Conservation (phyloP, 2,888 invertebrate species). For the Lasioglossum marginatum region DNA sequence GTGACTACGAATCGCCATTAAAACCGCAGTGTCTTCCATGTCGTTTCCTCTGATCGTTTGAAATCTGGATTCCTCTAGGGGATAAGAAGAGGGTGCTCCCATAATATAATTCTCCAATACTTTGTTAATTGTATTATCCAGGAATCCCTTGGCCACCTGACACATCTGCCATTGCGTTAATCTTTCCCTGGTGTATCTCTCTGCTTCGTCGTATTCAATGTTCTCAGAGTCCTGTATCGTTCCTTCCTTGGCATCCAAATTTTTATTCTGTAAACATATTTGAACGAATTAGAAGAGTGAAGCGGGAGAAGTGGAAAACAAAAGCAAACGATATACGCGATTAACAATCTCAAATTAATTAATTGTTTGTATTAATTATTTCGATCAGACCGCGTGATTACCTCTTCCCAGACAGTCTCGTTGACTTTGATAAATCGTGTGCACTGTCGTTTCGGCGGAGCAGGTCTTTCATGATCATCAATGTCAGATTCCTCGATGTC, state of each 20-base stretch:
- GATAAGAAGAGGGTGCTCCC: constrained; percentile 83
- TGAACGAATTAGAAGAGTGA: not conserved
- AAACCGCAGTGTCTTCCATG: constrained; percentile 90
- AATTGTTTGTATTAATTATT: not conserved
- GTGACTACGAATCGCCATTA: constrained; percentile 91
- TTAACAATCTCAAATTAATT: not conserved
- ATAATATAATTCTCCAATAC: constrained; percentile 88
- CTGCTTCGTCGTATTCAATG: constrained; percentile 69
- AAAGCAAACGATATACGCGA: not conserved
- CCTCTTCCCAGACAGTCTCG: constrained; percentile 61
- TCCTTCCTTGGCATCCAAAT: constrained; percentile 35
- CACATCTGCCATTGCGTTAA: constrained; percentile 88
- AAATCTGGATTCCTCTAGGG: constrained; percentile 81
- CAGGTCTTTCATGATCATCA: constrained; percentile 79
- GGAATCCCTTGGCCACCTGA: constrained; percentile 88
- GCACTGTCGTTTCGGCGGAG: constrained; percentile 79
- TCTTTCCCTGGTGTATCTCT: constrained; percentile 74
- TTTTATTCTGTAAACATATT: constrained; percentile 50
- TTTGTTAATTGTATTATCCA: constrained; percentile 90
- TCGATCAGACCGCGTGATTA: constrained; percentile 41
- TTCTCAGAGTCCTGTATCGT: constrained; percentile 42
- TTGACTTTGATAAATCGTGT: constrained; percentile 44
- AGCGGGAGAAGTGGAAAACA: not conserved
- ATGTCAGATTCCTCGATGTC: constrained; percentile 82
- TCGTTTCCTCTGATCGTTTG: constrained; percentile 85